These are phyloP conservation scores for Platorchestia sp. DNA, from an alignment of 1,140 invertebrate species.

Conservation along the genomic window DNA sequence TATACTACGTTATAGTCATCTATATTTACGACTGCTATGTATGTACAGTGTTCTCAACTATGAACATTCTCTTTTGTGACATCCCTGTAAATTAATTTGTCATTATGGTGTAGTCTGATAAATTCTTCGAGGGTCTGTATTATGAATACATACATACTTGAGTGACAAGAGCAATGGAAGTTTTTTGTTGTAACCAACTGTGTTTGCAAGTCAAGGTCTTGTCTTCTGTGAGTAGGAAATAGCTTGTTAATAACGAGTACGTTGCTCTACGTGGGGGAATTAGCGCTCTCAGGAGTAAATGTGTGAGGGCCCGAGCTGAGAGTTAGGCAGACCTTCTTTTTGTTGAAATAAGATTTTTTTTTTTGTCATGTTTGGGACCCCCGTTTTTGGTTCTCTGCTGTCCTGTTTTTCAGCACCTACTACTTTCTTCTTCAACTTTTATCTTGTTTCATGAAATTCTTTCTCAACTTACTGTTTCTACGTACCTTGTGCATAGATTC, in stretches of 20 bases:
- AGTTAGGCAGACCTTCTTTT: too few relatives aligned
- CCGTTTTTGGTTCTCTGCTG: too few relatives aligned
- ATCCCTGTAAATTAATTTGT: not conserved
- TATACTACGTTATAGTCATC: not conserved
- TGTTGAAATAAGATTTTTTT: too few relatives aligned
- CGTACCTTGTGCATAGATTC: too few relatives aligned
- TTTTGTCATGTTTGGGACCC: too few relatives aligned
- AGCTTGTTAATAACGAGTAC: not conserved
- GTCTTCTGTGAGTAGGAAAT: not conserved
- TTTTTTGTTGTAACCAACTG: not conserved
- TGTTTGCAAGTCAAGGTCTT: not conserved
- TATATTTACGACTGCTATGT: not conserved
- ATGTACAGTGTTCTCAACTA: not conserved
- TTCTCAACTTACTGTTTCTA: too few relatives aligned
- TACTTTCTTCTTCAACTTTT: too few relatives aligned
- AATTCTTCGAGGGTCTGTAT: not conserved
- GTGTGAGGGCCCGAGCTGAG: too few relatives aligned
- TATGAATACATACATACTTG: too few relatives aligned
- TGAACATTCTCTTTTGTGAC: not conserved
- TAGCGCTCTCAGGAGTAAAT: too few relatives aligned
- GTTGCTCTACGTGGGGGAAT: not conserved
- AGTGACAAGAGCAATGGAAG: not conserved
- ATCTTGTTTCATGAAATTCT: too few relatives aligned
- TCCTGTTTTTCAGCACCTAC: too few relatives aligned
- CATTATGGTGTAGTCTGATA: not conserved